Conservation (phyloP, 2,888 invertebrate species). For the Dasypogon diadema region DNA sequence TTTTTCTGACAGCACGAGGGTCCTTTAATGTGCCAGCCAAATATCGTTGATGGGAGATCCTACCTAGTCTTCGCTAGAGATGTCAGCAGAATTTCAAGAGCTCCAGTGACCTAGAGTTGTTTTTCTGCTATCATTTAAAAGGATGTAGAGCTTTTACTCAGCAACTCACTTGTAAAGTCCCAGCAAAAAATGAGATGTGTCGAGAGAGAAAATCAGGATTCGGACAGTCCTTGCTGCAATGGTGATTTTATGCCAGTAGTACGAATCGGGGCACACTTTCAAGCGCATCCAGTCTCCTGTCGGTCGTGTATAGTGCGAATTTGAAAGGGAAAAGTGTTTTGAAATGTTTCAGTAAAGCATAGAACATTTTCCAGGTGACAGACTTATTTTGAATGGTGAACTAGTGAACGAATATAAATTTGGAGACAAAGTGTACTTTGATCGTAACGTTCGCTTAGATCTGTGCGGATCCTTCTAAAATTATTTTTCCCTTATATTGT, state of each 20-base stretch:
- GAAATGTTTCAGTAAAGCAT: slow-evolving; percentile 6
- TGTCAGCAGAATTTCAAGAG: slow-evolving; percentile 43
- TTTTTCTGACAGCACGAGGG: slow-evolving; percentile 48
- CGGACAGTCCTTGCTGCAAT: slow-evolving; percentile 41
- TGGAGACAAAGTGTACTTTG: not conserved
- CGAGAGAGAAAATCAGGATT: slow-evolving; percentile 19
- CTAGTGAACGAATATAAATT: too few species aligned
- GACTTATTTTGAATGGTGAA: not conserved
- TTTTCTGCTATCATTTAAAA: slow-evolving; percentile 41
- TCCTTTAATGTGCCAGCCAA: slow-evolving; percentile 25
- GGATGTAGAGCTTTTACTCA: slow-evolving; percentile 35
- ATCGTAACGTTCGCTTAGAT: not conserved
- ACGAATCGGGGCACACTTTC: slow-evolving; percentile 52
- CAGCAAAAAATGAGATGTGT: slow-evolving; percentile 22
- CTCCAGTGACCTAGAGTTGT: slow-evolving; percentile 47
- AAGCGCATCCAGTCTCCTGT: slow-evolving; percentile 40
- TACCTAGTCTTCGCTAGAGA: slow-evolving; percentile 29
- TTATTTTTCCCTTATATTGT: not conserved
- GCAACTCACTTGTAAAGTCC: slow-evolving; percentile 14
- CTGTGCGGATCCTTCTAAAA: too few species aligned
- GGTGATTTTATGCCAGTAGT: slow-evolving; percentile 51
- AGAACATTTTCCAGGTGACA: slow-evolving; percentile 1
- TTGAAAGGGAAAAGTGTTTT: slow-evolving; percentile 45
- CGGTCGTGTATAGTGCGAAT: slow-evolving; percentile 46
- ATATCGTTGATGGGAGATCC: slow-evolving; percentile 30